Conservation (phyloP, 2,888 invertebrate species). For the Spodoptera exigua region DNA sequence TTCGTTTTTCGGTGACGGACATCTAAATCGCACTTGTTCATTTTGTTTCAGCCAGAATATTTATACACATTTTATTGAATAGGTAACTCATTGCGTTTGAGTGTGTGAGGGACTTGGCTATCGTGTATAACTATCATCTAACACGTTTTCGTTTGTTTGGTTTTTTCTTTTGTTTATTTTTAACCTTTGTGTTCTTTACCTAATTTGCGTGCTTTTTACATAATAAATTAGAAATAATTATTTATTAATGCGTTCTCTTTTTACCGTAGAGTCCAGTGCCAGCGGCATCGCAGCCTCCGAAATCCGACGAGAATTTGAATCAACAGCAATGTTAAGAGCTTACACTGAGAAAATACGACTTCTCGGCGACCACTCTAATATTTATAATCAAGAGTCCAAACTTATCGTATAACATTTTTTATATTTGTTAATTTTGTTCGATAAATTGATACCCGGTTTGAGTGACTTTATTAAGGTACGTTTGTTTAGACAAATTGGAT, state of each 20-base stretch:
- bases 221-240: background rate
- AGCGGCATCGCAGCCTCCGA: constrained; percentile 89
- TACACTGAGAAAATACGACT: constrained; percentile 53
- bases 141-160: constrained; percentile 53
- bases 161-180: constrained; percentile 57
- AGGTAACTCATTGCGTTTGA: constrained; percentile 63
- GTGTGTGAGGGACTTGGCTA: constrained; percentile 49
- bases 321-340: constrained; percentile 89
- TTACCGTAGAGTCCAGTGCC: constrained; percentile 92
- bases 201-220: constrained; percentile 37
- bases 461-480: constrained; percentile 64
- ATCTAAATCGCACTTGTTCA: constrained; percentile 64
- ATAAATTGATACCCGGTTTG: constrained; percentile 67
- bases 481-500: constrained; percentile 56
- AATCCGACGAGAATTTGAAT: constrained; percentile 93
- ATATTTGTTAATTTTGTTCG: constrained; percentile 69
- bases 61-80: constrained; percentile 87
- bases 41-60: constrained; percentile 88
- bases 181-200: constrained; percentile 52
- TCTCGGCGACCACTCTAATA: constrained; percentile 65
- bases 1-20: constrained; percentile 72
- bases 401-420: constrained; percentile 75
- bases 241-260: constrained; percentile 65
- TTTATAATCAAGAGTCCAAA: constrained; percentile 76
- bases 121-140: constrained; percentile 59